Conservation (phyloP, 1,140 invertebrate genomes). For the Cotesia vestalis region DNA sequence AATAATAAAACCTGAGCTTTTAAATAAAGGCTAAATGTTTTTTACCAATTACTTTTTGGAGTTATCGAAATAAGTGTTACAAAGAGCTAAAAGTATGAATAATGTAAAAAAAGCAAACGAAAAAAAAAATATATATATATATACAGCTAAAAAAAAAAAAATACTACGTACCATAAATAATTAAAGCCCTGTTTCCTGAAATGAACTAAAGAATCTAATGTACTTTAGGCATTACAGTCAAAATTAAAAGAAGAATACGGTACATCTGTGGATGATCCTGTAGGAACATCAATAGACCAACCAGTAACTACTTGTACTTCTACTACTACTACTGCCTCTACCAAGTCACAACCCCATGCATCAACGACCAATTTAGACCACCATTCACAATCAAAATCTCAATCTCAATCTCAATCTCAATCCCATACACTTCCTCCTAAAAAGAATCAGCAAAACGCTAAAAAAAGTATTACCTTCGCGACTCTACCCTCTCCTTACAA, state of each 20-base stretch:
- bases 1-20: not conserved
- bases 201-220: constrained; percentile 45
- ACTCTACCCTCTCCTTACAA: constrained; percentile 47
- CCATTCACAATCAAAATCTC: constrained; percentile 47
- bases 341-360: constrained; percentile 36
- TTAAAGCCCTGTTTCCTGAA: not conserved
- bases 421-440: constrained; percentile 20
- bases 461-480: constrained; percentile 54
- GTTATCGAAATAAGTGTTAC: not conserved
- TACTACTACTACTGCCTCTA: constrained; percentile 19
- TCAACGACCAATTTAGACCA: constrained; percentile 47
- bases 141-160: not conserved
- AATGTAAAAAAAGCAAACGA: constrained; percentile 1
- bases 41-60: no score
- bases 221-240: constrained; percentile 46
- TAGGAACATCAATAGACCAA: constrained; percentile 37
- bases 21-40: no score
- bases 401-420: constrained; percentile 34
- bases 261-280: constrained; percentile 55
- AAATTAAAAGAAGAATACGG: constrained; percentile 53
- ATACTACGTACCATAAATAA: constrained; percentile 1
- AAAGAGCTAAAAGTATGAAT: constrained; percentile 6
- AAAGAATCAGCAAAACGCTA: constrained; percentile 45
- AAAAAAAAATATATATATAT: constrained; percentile 18
- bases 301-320: constrained; percentile 20